Conservation (phyloP, 2,888 invertebrate species). For the Trissonchulus latispiculum region DNA sequence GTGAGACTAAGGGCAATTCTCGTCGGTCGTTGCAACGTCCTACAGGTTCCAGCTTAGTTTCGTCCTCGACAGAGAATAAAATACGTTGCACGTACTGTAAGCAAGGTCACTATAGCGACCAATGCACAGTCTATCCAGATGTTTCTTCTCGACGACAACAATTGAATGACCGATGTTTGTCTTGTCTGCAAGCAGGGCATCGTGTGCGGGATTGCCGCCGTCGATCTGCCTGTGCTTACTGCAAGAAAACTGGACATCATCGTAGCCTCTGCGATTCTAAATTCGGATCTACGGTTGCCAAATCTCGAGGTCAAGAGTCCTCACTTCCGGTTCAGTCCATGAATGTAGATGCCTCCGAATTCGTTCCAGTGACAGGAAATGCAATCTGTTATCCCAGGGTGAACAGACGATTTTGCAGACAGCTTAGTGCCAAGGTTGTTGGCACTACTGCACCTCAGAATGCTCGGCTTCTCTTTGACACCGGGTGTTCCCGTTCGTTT, state of each 20-base stretch:
- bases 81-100: constrained; percentile 11
- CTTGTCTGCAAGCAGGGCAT: constrained; percentile 1
- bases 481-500: neutral
- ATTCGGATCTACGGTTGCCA: neutral
- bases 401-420: constrained; percentile 9
- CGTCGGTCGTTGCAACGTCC: too few relatives aligned
- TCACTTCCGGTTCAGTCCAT: neutral
- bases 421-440: neutral
- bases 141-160: constrained; percentile 12
- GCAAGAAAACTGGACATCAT: constrained; percentile 16
- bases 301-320: neutral
- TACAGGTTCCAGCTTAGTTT: neutral
- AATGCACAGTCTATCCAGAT: constrained; percentile 5
- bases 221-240: constrained; percentile 3
- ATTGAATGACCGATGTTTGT: constrained; percentile 1
- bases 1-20: too few relatives aligned
- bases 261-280: constrained; percentile 9
- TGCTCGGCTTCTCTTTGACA: neutral
- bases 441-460: neutral
- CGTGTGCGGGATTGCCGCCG: constrained; percentile 18
- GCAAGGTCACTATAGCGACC: constrained; percentile 10
- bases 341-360: neutral
- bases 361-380: neutral
- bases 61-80: neutral
- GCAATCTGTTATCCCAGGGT: constrained; percentile 4